Base-by-base conservation (phyloP, 2,888 invertebrate genomes). In the Atrina japonica region DNA sequence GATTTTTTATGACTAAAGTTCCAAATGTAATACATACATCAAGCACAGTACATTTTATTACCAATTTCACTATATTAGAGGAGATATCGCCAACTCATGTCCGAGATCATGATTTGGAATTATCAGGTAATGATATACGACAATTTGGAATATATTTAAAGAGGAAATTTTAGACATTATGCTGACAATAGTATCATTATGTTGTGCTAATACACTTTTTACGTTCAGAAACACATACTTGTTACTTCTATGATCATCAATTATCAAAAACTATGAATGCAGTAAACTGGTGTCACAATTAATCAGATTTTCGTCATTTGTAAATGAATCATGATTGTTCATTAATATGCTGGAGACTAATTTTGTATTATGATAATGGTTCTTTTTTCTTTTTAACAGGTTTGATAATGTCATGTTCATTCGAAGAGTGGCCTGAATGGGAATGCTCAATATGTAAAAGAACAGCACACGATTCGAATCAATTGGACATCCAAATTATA, bases 61-160 rank as follows among this genome's bases (percentile, higher is more conserved):
- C n/a, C n/a, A n/a, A n/a, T n/a, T n/a, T n/a, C n/a, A n/a, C n/a
- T n/a, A n/a, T n/a, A n/a, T n/a, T n/a, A n/a, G n/a, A n/a, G n/a
- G n/a, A n/a, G n/a, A n/a, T n/a, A n/a, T n/a, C n/a, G n/a, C n/a
- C n/a, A n/a, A n/a, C n/a, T n/a, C n/a, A n/a, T n/a, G n/a, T n/a
- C n/a, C n/a, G 18, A 16, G 7, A 47, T 47, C 21, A 47, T 47
- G 47, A 7, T 47, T 47, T 47, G 47, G 2, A 47, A 47, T 47
- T 47, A 21, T 47, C 18, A 47, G 14, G 18, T n/a, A 47, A 47
- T 47, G 47, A 47, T 9, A 49, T 49, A 49, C 16, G 18, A 49
- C 49, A 49, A 9, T 49, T 49, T 49, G 49, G 25, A 49, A 49
- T 6, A 49, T 9, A n/a, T n/a, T n/a, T n/a, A n/a, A n/a, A n/a